Percentiles rank a stretch among this genome's conserved stretches.
These are phyloP conservation scores for Saccopteryx leptura DNA, from an alignment of 2,113 vertebrate genomes.

Conservation along the genomic window DNA sequence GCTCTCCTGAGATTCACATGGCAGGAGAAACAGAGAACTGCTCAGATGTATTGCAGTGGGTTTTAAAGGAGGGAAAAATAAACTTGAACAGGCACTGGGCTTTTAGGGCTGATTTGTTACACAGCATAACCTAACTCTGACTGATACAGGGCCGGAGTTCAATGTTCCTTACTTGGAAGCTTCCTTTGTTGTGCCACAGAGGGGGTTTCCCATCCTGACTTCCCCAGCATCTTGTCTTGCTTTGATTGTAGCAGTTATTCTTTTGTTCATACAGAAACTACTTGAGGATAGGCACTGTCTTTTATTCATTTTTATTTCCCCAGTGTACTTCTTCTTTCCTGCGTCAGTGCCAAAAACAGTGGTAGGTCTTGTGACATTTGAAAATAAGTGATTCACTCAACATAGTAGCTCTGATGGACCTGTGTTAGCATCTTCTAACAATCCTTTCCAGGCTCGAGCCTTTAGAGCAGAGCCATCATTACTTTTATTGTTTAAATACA, in stretches of 20 bases:
- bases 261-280: background rate
- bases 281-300: background rate
- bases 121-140: background rate
- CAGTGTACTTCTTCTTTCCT: background rate
- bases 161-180: background rate
- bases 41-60: background rate
- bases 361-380: background rate
- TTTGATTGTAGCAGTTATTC: background rate
- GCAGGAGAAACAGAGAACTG: background rate
- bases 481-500: background rate
- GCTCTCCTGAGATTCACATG: background rate
- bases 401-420: background rate
- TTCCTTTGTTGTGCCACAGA: background rate
- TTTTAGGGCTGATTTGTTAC: background rate
- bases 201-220: background rate
- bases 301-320: background rate
- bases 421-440: background rate
- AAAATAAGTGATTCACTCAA: background rate
- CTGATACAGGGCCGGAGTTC: background rate
- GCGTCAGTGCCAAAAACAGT: background rate
- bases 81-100: background rate
- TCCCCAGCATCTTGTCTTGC: background rate
- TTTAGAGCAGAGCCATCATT: background rate
- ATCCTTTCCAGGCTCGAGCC: background rate
- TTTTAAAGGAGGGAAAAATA: background rate